Base-by-base conservation (phyloP, 2,797 vertebrate species). In the Megaceryle alcyon region DNA sequence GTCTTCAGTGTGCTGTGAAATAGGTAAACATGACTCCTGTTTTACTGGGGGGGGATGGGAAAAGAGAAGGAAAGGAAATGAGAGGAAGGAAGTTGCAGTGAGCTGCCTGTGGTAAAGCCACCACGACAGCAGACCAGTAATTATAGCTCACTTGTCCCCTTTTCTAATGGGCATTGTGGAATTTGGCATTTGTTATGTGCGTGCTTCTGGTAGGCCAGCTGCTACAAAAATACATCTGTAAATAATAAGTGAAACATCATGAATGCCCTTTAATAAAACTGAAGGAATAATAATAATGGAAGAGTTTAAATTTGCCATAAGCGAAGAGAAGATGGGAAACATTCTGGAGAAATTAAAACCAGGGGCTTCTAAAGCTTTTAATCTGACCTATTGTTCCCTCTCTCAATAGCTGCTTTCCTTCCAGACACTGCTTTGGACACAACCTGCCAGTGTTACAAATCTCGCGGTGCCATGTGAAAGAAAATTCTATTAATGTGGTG, bases 1-100 rank as follows among this genome's bases (percentile, higher is more conserved):
- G 81, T 60, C 64, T 73, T 71, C 68, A 65, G 49, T 0, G 4
- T 23, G 77, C 91, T 87, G 75, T 65, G 81, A 57, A 77, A 35
- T 43, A 69, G 54, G 78, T 88, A 90, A 54, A 82, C 78, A 71
- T 61, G 4, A 37, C 88, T 82, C 44, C 68, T 73, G 44, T 12
- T 59, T 33, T 49, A 23, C 49, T 28, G 51, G 51, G 28, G 28
- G 33, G 18, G 66, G 65, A 23, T 88, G 94, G 92, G 78, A 70
- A 86, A 82, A 92, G 56, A 81, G 77, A 68, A 93, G 82, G 82
- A 91, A 76, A 86, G 89, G 94, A 92, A 94, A 94, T 94, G 31
- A 86, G 81, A 92, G 90, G 83, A 92, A 90, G 81, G 92, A 95
- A 92, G 70, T 80, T 87, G 80, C 51, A 49, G 64, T 25, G 64